These are phyloP conservation scores for Stenolophus ochropezus DNA, from an alignment of 2,888 invertebrate species.

Conservation along the genomic window DNA sequence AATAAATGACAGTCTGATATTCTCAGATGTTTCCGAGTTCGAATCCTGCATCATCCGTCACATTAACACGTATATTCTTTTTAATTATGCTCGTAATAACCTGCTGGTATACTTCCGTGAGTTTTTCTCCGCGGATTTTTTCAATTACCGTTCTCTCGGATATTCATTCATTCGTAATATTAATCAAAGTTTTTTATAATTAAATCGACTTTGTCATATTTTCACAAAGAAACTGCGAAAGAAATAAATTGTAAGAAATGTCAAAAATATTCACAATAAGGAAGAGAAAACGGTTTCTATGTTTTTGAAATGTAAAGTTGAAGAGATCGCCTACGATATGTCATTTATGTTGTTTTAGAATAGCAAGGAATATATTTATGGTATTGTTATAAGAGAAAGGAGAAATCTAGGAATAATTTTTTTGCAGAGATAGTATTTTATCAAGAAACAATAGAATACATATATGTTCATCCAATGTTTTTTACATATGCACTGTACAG, in stretches of 20 bases:
- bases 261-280: not conserved
- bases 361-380: not conserved
- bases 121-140: slow-evolving; percentile 13
- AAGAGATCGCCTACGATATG: not conserved
- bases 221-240: not conserved
- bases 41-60: slow-evolving; percentile 11
- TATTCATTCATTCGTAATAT: slow-evolving; percentile 15
- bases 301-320: not conserved
- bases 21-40: slow-evolving; percentile 22
- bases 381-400: not conserved
- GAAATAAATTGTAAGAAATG: not conserved
- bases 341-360: not conserved
- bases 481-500: too few species aligned
- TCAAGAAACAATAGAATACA: not conserved
- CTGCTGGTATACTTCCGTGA: slow-evolving; percentile 13
- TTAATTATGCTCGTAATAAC: slow-evolving; percentile 28
- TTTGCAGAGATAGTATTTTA: not conserved
- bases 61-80: slow-evolving; percentile 47
- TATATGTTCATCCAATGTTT: too few species aligned
- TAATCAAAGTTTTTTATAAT: slow-evolving; percentile 12
- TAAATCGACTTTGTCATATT: slow-evolving; percentile 4
- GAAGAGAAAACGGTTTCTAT: not conserved
- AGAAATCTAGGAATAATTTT: not conserved
- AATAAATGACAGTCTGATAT: slow-evolving; percentile 49
- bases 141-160: slow-evolving; percentile 16